Conservation (phyloP, 2,113 vertebrate genomes). For the Ginglymostoma cirratum region DNA sequence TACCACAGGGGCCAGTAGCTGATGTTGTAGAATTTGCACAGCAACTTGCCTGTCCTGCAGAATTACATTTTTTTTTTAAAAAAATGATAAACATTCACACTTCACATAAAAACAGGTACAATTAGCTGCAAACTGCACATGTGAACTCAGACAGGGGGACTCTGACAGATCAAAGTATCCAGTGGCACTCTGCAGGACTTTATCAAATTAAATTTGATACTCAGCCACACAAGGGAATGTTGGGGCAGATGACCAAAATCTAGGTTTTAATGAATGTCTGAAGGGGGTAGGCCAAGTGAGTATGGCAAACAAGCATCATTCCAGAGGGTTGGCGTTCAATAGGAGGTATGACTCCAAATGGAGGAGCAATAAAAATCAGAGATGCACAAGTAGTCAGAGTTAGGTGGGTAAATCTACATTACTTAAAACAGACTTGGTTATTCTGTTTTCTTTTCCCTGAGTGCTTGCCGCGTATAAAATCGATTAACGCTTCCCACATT, state of each 20-base stretch:
- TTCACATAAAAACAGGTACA: neutral
- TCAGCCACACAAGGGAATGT: neutral
- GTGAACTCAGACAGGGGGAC: neutral
- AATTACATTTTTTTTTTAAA: slow-evolving; percentile 39
- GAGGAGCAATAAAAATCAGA: neutral
- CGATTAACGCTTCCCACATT: neutral
- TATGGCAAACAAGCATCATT: neutral
- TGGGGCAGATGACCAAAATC: neutral
- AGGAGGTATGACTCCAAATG: neutral
- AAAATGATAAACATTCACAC: neutral
- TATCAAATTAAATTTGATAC: neutral
- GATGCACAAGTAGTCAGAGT: neutral
- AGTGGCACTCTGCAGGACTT: neutral
- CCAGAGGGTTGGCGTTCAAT: neutral
- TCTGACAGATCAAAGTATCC: neutral
- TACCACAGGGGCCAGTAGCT: slow-evolving; percentile 88
- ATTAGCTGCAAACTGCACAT: neutral
- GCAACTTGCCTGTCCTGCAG: slow-evolving; percentile 77
- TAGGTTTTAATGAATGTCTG: too few species aligned
- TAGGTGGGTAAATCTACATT: neutral
- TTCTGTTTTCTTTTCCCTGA: neutral
- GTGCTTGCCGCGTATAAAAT: neutral
- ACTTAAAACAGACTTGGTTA: neutral
- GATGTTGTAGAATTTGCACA: slow-evolving; percentile 81
- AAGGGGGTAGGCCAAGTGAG: neutral